A percentile compares a stretch with the other conserved stretches of the same genome.
Conservation (phyloP, 2,888 invertebrate genomes). For the Agrotis clavis region DNA sequence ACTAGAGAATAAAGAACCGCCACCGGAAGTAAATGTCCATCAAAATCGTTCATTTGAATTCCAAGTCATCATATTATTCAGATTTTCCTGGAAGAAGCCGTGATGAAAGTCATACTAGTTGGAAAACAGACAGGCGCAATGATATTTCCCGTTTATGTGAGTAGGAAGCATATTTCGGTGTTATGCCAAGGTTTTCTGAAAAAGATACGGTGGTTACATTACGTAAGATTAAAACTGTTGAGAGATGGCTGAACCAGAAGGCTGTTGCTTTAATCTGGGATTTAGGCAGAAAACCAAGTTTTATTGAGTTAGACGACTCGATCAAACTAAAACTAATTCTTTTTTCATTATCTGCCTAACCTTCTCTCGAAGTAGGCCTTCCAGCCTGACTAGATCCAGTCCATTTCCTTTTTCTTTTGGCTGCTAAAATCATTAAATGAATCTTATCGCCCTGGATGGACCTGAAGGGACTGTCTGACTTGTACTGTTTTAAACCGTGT, state of each 20-base stretch:
- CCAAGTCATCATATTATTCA: background rate
- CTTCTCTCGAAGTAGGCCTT: too few relatives aligned
- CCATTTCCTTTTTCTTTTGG: too few relatives aligned
- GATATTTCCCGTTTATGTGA: conserved; percentile 25
- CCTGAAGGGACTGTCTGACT: too few relatives aligned
- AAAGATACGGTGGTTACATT: background rate
- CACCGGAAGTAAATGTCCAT: background rate
- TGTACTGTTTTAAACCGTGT: too few relatives aligned
- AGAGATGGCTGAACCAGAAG: conserved; percentile 3
- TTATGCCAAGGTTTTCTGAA: conserved; percentile 14
- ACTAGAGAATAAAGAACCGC: background rate
- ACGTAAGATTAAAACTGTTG: conserved; percentile 1
- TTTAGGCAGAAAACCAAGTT: background rate
- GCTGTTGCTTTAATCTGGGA: too few relatives aligned
- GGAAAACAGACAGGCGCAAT: conserved; percentile 7
- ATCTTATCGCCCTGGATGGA: too few relatives aligned
- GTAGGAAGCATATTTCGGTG: conserved; percentile 26
- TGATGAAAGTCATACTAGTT: background rate
- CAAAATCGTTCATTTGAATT: background rate
- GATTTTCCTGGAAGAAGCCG: conserved; percentile 2
- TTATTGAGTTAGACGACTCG: background rate
- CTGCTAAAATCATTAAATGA: too few relatives aligned
- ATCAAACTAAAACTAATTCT: too few relatives aligned
- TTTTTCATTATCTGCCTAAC: too few relatives aligned
- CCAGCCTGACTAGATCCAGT: too few relatives aligned